Evolutionary conservation across 2,888 invertebrate species (phyloP), one percentile per base, ranked within the genome.

Genomic region (Platynereis dumerilii): DNA sequence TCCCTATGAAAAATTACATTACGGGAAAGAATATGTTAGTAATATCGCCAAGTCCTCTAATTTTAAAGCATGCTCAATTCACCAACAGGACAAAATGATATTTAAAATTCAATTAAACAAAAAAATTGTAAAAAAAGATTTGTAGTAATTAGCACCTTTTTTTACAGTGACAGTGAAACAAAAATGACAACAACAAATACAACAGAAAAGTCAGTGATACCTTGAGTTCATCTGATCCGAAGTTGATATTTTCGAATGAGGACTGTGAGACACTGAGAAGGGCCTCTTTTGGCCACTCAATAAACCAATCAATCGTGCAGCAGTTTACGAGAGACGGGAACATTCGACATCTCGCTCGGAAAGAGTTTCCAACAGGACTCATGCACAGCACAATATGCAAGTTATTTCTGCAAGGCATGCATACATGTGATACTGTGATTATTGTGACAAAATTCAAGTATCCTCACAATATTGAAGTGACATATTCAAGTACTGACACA

Each of bases 341-440:
- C 85, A 84, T 83, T 56, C 85, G 80, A 71, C 85, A 85, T 2
- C 85, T 77, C 1, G 82, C 90, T 88, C 92, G 88, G 83, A 94
- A 94, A 0, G 92, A 90, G 80, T 92, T 92, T 0, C 94, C 94
- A 0, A 94, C 92, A 0, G 94, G 94, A 80, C 92, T 93, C 93
- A 94, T 93, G 69, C 93, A 93, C 58, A 94, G 88, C 60, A 93
- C 92, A 42, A 94, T 88, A 80, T 95, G 94, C 2, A 95, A 87
- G 83, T 92, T 92, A 65, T 89, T 90, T 48, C 93, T 83, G 75
- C 28, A 58, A 52, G 17, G 5, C 27, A 55, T 55, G 27, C 17
- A 24, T 12, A 55, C 24, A 7, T 52, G 52, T 52, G 52, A 24
- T n/a, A 3, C 3, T 52, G 52, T n/a, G 52, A 52, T 5, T 52